Evolutionary conservation across 2,888 invertebrate species (phyloP), one percentile per base, ranked within the genome.

Genomic region (Microctonus brassicae): DNA sequence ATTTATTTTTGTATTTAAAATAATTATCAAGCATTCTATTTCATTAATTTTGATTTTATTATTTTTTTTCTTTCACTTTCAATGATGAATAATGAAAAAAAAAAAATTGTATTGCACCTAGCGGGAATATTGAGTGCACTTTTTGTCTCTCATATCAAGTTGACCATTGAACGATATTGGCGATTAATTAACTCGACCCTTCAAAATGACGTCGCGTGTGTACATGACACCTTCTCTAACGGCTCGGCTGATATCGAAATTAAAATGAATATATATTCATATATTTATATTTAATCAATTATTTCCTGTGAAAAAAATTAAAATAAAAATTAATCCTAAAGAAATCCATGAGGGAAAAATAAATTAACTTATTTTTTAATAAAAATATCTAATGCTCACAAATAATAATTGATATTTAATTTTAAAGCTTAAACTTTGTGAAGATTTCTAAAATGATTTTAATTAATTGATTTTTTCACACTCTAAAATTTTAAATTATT

Each of bases 151-250:
- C 26, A 57, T 26, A 57, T 57, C 29, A 13, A 26, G 29, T 57
- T 29, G 26, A 29, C 57, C 57, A 29, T 24, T 26, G 57, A 57
- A 6, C 57, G 29, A 29, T 57, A 29, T 26, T 26, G 57, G 57
- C 57, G 57, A 26, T 57, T 57, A 57, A 57, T 57, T 57, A 57
- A 57, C 57, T 57, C 29, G 57, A 57, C 57, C 57, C 57, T 57
- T 57, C 57, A 57, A n/a, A 26, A 57, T 57, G 57, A 57, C 57
- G 57, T 24, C 24, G 26, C 26, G 24, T 29, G 7, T 57, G 57
- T 57, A 57, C 57, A 11, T 57, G 57, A 57, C 29, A 57, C 29
- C 26, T 29, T 26, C 57, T 29, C 26, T 17, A 29, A 29, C 24
- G 57, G 13, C 11, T 13, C 24, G 13, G 57, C n/a, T 29, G 26